Conservation (phyloP, 2,888 invertebrate genomes). For the Cheilosia scutellata region DNA sequence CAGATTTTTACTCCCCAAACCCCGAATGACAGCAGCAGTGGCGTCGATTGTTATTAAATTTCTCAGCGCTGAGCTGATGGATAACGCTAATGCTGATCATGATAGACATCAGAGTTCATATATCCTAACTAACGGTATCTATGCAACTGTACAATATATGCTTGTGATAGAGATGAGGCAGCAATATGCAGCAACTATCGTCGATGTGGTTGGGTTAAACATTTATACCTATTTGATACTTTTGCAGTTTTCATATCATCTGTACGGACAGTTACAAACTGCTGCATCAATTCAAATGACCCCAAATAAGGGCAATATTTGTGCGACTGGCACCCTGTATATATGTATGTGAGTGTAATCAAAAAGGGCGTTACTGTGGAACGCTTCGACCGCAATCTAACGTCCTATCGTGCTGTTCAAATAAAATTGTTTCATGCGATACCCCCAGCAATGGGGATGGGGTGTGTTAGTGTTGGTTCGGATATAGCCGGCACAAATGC, state of each 20-base stretch:
- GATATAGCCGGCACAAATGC: constrained; percentile 14
- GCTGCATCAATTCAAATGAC: constrained; percentile 49
- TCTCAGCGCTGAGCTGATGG: constrained; percentile 16
- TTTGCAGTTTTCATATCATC: constrained; percentile 7
- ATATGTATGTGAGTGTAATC: not conserved
- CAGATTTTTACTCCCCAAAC: constrained; percentile 40
- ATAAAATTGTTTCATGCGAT: constrained; percentile 22
- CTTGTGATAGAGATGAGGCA: constrained; percentile 43
- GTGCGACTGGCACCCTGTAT: constrained; percentile 12
- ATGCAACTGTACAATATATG: constrained; percentile 1
- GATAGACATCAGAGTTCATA: constrained; percentile 39
- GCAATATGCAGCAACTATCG: constrained; percentile 9
- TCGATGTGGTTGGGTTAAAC: constrained; percentile 28
- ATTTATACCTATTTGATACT: constrained; percentile 33
- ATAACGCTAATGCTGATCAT: constrained; percentile 41
- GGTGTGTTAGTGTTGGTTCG: constrained; percentile 7
- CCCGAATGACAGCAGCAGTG: constrained; percentile 40
- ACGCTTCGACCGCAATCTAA: constrained; percentile 3
- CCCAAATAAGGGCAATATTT: constrained; percentile 43
- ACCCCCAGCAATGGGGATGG: not conserved
- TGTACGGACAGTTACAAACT: constrained; percentile 35
- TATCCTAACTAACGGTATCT: constrained; percentile 6
- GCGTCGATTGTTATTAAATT: constrained; percentile 66
- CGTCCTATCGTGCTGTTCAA: not conserved
- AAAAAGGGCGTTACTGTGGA: not conserved